phyloP scores from a whole-genome alignment of 2,888 invertebrate genomes.

The Conus canariensis region DNA sequence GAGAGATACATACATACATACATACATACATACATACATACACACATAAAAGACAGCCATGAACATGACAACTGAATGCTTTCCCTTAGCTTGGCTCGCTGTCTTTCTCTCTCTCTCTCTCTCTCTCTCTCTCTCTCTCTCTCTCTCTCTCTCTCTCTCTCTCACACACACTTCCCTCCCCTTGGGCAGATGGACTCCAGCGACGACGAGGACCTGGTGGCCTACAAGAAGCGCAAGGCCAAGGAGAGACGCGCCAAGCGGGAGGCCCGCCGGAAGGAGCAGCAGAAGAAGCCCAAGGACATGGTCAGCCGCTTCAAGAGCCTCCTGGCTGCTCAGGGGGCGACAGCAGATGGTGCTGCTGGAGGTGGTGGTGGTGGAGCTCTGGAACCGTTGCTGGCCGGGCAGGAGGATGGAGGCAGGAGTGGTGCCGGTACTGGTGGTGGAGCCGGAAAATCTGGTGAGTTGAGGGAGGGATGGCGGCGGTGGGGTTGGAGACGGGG shows the following conservation, averaged over 20 bases:
- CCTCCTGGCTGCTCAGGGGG: neutral
- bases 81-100: too few species aligned
- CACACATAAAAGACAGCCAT: neutral
- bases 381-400: neutral
- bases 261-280: slow-evolving; percentile 28
- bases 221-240: slow-evolving; percentile 31
- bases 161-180: neutral
- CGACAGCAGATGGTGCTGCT: neutral
- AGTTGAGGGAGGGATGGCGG: neutral
- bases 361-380: neutral
- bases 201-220: slow-evolving; percentile 51
- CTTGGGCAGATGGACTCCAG: slow-evolving; percentile 50
- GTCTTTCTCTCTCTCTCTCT: too few species aligned
- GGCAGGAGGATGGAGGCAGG: neutral
- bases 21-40: neutral
- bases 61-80: too few species aligned
- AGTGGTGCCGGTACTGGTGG: neutral
- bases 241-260: slow-evolving; percentile 27
- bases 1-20: neutral
- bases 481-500: neutral
- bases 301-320: slow-evolving; percentile 33
- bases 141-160: neutral
- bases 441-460: neutral
- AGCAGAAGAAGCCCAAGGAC: slow-evolving; percentile 26
- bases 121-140: neutral